These are phyloP conservation scores for Erebia aethiops DNA, from an alignment of 2,888 invertebrate species.

Conservation along the genomic window DNA sequence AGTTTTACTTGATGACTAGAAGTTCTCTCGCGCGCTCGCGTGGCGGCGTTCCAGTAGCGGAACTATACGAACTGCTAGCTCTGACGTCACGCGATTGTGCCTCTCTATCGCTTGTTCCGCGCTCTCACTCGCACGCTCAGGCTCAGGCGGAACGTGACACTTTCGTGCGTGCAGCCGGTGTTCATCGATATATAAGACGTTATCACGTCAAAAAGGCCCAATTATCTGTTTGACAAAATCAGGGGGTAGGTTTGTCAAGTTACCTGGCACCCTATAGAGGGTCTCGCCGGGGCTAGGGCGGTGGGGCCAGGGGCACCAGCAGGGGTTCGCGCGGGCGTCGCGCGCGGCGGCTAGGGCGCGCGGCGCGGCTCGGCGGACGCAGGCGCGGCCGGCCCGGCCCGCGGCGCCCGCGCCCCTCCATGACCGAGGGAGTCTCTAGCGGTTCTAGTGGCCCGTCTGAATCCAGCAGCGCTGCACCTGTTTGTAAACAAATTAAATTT, in stretches of 20 bases:
- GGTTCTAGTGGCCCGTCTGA: conserved; percentile 64
- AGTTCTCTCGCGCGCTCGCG: no score
- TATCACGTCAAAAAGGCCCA: no score
- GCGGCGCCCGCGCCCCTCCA: conserved; percentile 47
- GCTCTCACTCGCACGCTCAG: no score
- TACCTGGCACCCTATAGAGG: conserved; percentile 13
- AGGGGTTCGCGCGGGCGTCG: conserved; percentile 67
- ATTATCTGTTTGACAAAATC: no score
- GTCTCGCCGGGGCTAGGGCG: conserved; percentile 53
- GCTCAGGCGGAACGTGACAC: no score
- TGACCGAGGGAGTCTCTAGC: conserved; percentile 41
- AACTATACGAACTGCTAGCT: no score
- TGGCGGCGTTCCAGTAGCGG: no score
- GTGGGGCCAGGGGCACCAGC: conserved; percentile 81
- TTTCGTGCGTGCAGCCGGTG: no score
- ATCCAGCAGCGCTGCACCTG: conserved; percentile 65
- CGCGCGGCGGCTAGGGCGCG: conserved; percentile 50
- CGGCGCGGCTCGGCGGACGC: conserved; percentile 45
- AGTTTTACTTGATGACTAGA: no score
- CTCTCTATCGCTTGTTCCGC: no score
- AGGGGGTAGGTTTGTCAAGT: background rate
- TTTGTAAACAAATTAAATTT: background rate
- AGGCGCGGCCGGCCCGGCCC: conserved; percentile 61
- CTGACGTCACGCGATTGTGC: no score
- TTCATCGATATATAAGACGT: no score